Evolutionary conservation across 2,888 invertebrate genomes (phyloP).

Genomic region (Ligdia adustata): DNA sequence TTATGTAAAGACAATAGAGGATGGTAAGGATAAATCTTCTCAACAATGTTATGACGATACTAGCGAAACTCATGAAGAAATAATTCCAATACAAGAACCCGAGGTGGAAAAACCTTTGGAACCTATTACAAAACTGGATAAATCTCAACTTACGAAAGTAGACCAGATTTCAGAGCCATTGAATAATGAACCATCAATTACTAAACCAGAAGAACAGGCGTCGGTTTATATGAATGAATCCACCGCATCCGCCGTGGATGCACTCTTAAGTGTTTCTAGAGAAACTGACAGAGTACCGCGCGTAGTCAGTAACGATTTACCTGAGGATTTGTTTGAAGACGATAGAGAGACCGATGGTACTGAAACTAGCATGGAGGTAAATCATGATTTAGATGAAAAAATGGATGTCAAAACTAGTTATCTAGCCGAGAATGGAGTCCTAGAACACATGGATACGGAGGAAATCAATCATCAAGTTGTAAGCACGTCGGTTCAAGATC

Average conservation of each 20-base stretch:
- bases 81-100: slow-evolving; percentile 3
- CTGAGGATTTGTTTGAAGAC: slow-evolving; percentile 78
- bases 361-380: slow-evolving; percentile 3
- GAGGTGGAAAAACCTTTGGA: slow-evolving; percentile 19
- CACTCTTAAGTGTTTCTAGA: slow-evolving; percentile 72
- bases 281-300: slow-evolving; percentile 73
- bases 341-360: slow-evolving; percentile 46
- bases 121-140: slow-evolving; percentile 26
- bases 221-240: slow-evolving; percentile 68
- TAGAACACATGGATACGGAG: slow-evolving; percentile 16
- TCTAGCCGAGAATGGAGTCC: slow-evolving; percentile 17
- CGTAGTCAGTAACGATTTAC: slow-evolving; percentile 68
- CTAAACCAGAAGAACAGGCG: slow-evolving; percentile 41
- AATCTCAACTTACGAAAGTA: slow-evolving; percentile 28
- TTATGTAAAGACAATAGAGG: slow-evolving; percentile 1
- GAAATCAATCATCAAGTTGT: slow-evolving; percentile 8
- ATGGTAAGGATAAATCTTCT: neutral
- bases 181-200: slow-evolving; percentile 12
- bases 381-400: slow-evolving; percentile 8
- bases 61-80: slow-evolving; percentile 8
- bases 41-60: slow-evolving; percentile 7
- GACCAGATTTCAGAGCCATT: slow-evolving; percentile 6
- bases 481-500: slow-evolving; percentile 5
- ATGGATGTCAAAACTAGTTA: neutral
- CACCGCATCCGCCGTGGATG: slow-evolving; percentile 77